A percentile compares a stretch with the other conserved stretches of the same genome.
Conservation (phyloP, 1,140 invertebrate species). For the Tetragnatha versicolor region DNA sequence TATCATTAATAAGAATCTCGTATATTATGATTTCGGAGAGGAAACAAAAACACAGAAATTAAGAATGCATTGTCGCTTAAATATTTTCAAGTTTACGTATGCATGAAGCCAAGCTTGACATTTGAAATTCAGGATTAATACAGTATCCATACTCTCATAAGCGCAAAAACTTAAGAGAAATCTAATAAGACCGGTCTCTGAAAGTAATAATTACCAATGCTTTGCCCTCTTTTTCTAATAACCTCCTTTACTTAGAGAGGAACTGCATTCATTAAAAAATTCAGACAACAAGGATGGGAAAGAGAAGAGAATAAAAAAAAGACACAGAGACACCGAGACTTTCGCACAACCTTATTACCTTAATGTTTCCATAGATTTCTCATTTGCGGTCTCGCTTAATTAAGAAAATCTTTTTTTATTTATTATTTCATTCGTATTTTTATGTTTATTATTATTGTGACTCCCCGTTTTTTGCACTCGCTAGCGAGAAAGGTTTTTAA, state of each 20-base stretch:
- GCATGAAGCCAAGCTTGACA: constrained; percentile 33
- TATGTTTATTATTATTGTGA: constrained; percentile 51
- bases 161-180: constrained; percentile 31
- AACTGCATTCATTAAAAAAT: constrained; percentile 51
- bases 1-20: constrained; percentile 17
- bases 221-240: constrained; percentile 41
- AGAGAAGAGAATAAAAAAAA: constrained; percentile 13
- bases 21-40: constrained; percentile 1
- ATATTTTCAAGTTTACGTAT: constrained; percentile 43
- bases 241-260: constrained; percentile 22
- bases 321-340: constrained; percentile 4
- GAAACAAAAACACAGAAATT: constrained; percentile 19
- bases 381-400: constrained; percentile 54
- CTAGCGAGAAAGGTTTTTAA: constrained; percentile 44
- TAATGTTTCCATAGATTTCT: constrained; percentile 55
- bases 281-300: constrained; percentile 11
- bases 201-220: constrained; percentile 52
- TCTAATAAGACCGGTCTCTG: constrained; percentile 33
- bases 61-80: constrained; percentile 1
- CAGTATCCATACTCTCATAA: constrained; percentile 18
- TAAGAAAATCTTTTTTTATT: constrained; percentile 43
- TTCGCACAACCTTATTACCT: constrained; percentile 48
- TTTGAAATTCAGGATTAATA: constrained; percentile 40
- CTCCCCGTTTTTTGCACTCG: constrained; percentile 4
- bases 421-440: constrained; percentile 41